Conservation (phyloP, 2,888 invertebrate species). For the Lordiphosa fenestrarum region DNA sequence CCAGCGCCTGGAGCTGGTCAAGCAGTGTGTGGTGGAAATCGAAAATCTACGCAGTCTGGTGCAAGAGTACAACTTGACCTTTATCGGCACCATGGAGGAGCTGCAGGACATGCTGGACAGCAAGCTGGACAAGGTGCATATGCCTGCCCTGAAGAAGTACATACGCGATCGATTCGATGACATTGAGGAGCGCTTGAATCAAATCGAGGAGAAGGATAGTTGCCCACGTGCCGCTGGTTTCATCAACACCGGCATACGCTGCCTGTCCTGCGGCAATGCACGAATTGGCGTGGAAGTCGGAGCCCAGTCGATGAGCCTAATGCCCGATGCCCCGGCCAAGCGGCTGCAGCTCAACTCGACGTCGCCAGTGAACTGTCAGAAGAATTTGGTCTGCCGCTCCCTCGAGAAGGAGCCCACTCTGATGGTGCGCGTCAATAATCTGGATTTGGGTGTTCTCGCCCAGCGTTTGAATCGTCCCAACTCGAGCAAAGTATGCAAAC, state of each 20-base stretch:
- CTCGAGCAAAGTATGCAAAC: constrained; percentile 51
- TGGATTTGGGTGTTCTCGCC: constrained; percentile 47
- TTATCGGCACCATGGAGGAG: constrained; percentile 76
- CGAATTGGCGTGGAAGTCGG: constrained; percentile 66
- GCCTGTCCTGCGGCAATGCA: constrained; percentile 70
- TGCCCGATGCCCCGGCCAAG: constrained; percentile 36
- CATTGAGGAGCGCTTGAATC: constrained; percentile 49
- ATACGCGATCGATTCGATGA: constrained; percentile 60
- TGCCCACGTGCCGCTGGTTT: constrained; percentile 76
- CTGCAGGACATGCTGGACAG: constrained; percentile 79
- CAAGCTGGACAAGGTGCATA: constrained; percentile 77
- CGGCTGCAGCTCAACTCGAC: neutral
- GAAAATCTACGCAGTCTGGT: constrained; percentile 50
- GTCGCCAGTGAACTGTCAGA: constrained; percentile 36
- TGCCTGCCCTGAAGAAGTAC: constrained; percentile 77
- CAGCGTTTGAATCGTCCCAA: constrained; percentile 45
- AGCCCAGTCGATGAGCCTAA: constrained; percentile 28
- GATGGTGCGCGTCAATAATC: constrained; percentile 62
- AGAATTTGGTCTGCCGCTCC: constrained; percentile 40
- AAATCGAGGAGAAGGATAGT: constrained; percentile 49
- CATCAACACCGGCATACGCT: constrained; percentile 60
- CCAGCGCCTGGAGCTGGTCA: constrained; percentile 66
- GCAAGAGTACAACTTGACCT: constrained; percentile 53
- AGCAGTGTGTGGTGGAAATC: constrained; percentile 69
- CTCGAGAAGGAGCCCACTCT: constrained; percentile 60